Conservation (phyloP, 2,888 invertebrate species). For the Xestobium rufovillosum region DNA sequence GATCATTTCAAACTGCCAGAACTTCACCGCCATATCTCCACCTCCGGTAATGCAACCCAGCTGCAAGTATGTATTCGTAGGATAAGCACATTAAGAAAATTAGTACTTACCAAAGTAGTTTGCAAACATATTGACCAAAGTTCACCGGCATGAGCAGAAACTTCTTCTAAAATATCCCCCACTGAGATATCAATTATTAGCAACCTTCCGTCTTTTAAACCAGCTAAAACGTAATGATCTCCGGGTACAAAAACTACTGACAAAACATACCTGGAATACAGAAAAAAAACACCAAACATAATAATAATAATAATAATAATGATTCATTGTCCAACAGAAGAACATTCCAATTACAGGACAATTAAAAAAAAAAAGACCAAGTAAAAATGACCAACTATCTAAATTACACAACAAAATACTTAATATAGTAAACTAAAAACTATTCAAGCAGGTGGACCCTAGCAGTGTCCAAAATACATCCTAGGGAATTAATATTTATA, state of each 20-base stretch:
- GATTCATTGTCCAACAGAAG: no score
- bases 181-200: slow-evolving; percentile 79
- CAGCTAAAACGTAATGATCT: slow-evolving; percentile 84
- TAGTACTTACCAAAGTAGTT: slow-evolving; percentile 63
- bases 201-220: slow-evolving; percentile 75
- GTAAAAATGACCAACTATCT: no score
- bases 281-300: no score
- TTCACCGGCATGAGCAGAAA: slow-evolving; percentile 70
- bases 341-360: no score
- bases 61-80: slow-evolving; percentile 41
- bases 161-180: slow-evolving; percentile 71
- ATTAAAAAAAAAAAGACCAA: no score
- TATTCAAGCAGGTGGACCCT: no score
- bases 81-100: slow-evolving; percentile 5
- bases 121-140: slow-evolving; percentile 70
- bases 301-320: no score
- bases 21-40: slow-evolving; percentile 82
- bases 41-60: slow-evolving; percentile 79
- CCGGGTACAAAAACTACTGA: slow-evolving; percentile 77
- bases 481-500: no score
- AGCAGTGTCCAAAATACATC: no score
- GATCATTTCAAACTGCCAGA: slow-evolving; percentile 89
- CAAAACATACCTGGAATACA: slow-evolving; percentile 54
- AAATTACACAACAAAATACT: no score
- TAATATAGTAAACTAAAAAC: no score